phyloP scores from a whole-genome alignment of 2,888 invertebrate species.

The Blastobasis lacticolella region DNA sequence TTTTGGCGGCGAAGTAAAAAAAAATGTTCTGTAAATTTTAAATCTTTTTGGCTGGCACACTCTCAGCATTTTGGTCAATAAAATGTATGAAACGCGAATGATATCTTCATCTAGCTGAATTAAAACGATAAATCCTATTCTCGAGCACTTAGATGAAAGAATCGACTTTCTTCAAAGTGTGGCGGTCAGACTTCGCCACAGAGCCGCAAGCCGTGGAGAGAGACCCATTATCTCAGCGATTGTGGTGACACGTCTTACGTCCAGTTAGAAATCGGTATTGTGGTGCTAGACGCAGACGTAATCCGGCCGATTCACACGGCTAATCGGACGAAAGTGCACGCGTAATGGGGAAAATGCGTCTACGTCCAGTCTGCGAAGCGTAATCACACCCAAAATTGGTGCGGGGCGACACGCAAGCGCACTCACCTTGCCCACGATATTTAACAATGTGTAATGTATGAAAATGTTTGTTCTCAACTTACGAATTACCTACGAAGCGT shows the following conservation, averaged over 20 bases:
- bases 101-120: no score
- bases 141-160: no score
- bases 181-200: background rate
- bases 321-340: slow-evolving; percentile 33
- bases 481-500: background rate
- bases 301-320: slow-evolving; percentile 27
- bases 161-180: background rate
- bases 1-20: no score
- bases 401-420: slow-evolving; percentile 37
- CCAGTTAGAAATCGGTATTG: slow-evolving; percentile 3
- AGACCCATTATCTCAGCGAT: background rate
- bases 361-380: slow-evolving; percentile 26
- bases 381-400: slow-evolving; percentile 45
- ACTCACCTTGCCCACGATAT: slow-evolving; percentile 12
- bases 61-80: no score
- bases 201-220: background rate
- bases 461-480: background rate
- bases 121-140: no score
- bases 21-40: no score
- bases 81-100: no score
- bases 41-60: no score
- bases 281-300: slow-evolving; percentile 4
- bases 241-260: background rate
- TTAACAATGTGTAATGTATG: background rate
- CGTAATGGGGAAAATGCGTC: slow-evolving; percentile 32